These are phyloP conservation scores for Drosophila borborema DNA, from an alignment of 2,888 invertebrate genomes.

Conservation along the genomic window DNA sequence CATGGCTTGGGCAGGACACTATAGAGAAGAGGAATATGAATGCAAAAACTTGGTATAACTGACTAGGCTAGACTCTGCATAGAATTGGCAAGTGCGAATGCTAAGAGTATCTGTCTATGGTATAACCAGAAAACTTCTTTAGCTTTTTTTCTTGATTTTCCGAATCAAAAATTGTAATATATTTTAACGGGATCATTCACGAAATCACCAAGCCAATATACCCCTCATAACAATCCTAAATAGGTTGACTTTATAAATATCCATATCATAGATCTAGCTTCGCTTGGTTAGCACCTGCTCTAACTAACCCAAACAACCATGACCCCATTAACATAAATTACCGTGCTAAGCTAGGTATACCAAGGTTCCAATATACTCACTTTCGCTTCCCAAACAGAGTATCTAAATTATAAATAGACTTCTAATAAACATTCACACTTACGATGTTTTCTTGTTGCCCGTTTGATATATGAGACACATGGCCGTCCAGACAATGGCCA, in stretches of 20 bases:
- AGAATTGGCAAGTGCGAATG: not conserved
- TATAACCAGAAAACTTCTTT: not conserved
- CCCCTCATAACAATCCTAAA: not conserved
- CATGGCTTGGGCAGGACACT: constrained; percentile 84
- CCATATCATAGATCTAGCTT: too few relatives aligned
- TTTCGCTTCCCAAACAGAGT: not conserved
- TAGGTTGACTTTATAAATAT: not conserved
- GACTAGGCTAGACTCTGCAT: not conserved
- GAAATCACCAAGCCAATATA: not conserved
- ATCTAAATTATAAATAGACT: not conserved
- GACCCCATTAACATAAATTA: too few relatives aligned
- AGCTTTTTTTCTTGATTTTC: not conserved
- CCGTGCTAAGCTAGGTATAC: too few relatives aligned
- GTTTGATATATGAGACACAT: constrained; percentile 83
- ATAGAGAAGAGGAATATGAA: not conserved
- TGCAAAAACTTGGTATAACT: not conserved
- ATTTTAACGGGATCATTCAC: not conserved
- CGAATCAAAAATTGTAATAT: not conserved
- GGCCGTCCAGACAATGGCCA: constrained; percentile 82
- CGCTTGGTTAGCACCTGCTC: not conserved
- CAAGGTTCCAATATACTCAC: not conserved
- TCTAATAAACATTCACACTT: constrained; percentile 21
- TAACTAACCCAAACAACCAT: not conserved
- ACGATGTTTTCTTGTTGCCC: constrained; percentile 81
- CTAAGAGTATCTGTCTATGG: too few relatives aligned